A percentile compares a stretch with the other conserved stretches of the same genome.
phyloP scores from a whole-genome alignment of 2,888 invertebrate genomes.

The Heliothis peltigera region DNA sequence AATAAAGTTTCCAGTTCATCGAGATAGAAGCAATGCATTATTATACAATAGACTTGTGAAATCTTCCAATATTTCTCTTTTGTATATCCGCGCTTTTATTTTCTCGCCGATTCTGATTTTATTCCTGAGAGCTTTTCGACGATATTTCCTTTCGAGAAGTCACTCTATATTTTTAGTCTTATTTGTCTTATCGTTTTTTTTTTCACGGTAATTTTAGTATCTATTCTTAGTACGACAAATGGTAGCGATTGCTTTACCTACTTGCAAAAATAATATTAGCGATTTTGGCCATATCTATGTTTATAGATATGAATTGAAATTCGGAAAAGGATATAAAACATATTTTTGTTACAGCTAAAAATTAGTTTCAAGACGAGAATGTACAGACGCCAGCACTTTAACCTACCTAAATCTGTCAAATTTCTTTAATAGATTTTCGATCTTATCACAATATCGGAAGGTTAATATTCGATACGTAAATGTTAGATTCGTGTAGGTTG shows the following conservation, averaged over 20 bases:
- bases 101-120: conserved; percentile 35
- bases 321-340: too few species aligned
- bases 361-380: too few species aligned
- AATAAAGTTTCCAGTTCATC: neutral
- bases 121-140: conserved; percentile 39
- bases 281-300: neutral
- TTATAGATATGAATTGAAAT: too few species aligned
- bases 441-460: too few species aligned
- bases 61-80: conserved; percentile 45
- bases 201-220: neutral
- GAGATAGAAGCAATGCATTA: conserved; percentile 9
- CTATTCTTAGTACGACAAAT: neutral
- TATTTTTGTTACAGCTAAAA: too few species aligned
- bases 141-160: conserved; percentile 38
- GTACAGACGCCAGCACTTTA: too few species aligned
- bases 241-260: neutral
- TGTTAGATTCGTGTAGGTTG: too few species aligned
- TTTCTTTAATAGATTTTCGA: too few species aligned
- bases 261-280: neutral
- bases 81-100: conserved; percentile 27
- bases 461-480: too few species aligned
- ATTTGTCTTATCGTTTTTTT: conserved; percentile 31
- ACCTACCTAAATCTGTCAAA: too few species aligned
- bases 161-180: conserved; percentile 35
- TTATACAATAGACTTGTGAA: conserved; percentile 19